A percentile compares a stretch with the other conserved stretches of the same genome.
phyloP scores from a whole-genome alignment of 1,140 invertebrate genomes.

The Wiebesia pumilae region DNA sequence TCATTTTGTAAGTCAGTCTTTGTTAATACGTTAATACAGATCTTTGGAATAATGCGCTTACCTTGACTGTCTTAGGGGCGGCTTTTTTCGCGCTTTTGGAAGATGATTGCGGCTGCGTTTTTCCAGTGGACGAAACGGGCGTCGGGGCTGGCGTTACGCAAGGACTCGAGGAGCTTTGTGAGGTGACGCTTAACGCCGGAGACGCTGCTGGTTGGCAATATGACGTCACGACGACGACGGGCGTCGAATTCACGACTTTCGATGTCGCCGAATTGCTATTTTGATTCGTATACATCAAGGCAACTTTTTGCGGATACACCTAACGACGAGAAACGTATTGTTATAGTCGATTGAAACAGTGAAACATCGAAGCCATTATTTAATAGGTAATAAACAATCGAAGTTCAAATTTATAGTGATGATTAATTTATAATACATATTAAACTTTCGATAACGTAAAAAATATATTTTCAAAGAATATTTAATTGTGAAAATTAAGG shows the following conservation, averaged over 20 bases:
- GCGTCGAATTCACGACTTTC: constrained; percentile 75
- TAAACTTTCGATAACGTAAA: too few relatives aligned
- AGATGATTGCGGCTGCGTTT: constrained; percentile 67
- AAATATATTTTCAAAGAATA: too few relatives aligned
- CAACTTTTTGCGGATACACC: constrained; percentile 70
- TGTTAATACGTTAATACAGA: too few relatives aligned
- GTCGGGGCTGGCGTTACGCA: constrained; percentile 77
- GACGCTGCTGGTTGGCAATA: constrained; percentile 79
- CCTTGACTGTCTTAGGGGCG: constrained; percentile 76
- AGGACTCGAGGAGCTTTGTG: constrained; percentile 79
- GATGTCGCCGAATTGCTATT: constrained; percentile 46
- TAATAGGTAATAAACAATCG: not conserved
- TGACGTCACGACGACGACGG: constrained; percentile 78
- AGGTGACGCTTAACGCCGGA: constrained; percentile 78
- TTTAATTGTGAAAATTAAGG: too few relatives aligned
- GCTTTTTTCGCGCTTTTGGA: constrained; percentile 77
- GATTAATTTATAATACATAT: too few relatives aligned
- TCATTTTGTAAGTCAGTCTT: too few relatives aligned
- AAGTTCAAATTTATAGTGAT: too few relatives aligned
- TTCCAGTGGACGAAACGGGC: constrained; percentile 68
- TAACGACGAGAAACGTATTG: constrained; percentile 19
- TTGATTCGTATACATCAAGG: constrained; percentile 75
- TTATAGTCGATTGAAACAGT: not conserved
- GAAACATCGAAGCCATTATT: not conserved
- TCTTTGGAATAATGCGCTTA: constrained; percentile 63